phyloP scores from a whole-genome alignment of 2,888 invertebrate genomes.

The Lasius fuliginosus region DNA sequence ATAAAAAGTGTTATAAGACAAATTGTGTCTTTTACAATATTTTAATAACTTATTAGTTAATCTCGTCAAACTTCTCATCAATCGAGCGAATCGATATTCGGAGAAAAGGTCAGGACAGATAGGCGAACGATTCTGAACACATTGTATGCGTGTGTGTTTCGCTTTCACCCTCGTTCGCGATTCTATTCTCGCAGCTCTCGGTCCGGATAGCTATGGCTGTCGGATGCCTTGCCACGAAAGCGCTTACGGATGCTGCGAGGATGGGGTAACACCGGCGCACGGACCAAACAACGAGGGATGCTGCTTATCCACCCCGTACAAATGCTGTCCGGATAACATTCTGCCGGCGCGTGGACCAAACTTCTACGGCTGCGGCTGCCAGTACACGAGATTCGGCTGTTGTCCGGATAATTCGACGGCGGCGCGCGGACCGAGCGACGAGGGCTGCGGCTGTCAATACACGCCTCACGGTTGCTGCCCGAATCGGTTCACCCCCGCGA shows the following conservation, averaged over 20 bases:
- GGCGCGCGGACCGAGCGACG: slow-evolving; percentile 92
- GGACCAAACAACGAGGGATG: slow-evolving; percentile 95
- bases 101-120: neutral
- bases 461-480: slow-evolving; percentile 94
- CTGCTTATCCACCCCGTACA: slow-evolving; percentile 91
- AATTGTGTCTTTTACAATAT: neutral
- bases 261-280: slow-evolving; percentile 94
- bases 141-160: neutral
- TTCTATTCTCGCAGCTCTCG: slow-evolving; percentile 87
- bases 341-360: slow-evolving; percentile 93
- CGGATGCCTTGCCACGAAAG: slow-evolving; percentile 90
- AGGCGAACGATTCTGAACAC: neutral
- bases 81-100: neutral
- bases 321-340: slow-evolving; percentile 97
- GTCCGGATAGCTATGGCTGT: slow-evolving; percentile 92
- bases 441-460: slow-evolving; percentile 94
- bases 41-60: neutral
- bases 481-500: slow-evolving; percentile 92
- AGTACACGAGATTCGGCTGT: slow-evolving; percentile 92
- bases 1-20: neutral
- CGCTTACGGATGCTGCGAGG: slow-evolving; percentile 95
- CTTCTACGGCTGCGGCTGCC: slow-evolving; percentile 92
- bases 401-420: slow-evolving; percentile 94
- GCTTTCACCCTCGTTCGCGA: neutral
- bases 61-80: neutral